Conservation (phyloP, 2,797 vertebrate species). For the Chlorospingus flavigularis region DNA sequence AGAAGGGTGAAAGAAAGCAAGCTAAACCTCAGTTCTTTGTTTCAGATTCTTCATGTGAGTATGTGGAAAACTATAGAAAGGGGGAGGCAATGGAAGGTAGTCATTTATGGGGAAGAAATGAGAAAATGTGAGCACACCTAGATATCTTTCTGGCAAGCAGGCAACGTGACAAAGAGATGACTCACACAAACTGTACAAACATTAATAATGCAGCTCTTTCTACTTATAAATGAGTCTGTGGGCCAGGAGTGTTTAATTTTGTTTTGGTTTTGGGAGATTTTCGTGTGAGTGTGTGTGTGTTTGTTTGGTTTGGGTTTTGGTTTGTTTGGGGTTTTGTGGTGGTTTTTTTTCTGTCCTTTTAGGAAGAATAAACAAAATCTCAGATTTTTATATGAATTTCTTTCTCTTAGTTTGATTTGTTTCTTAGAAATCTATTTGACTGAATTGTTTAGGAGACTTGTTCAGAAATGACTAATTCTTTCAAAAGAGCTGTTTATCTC, state of each 20-base stretch:
- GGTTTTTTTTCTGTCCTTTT: not conserved
- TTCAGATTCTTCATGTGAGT: not conserved
- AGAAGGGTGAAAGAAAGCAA: not conserved
- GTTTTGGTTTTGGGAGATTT: not conserved
- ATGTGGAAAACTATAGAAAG: not conserved
- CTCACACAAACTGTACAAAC: not conserved
- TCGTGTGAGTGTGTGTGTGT: not conserved
- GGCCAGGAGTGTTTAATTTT: rapidly evolving
- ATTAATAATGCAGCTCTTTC: not conserved
- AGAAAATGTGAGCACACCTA: not conserved
- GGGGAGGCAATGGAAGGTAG: not conserved
- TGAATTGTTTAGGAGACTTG: not conserved
- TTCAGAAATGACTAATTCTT: not conserved
- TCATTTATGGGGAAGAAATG: not conserved
- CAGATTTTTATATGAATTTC: not conserved
- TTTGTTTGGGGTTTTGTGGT: not conserved
- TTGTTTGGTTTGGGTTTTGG: not conserved
- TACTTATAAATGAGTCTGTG: not conserved
- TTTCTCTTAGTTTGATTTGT: not conserved
- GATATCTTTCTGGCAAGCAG: not conserved
- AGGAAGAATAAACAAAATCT: not conserved
- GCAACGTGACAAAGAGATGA: not conserved
- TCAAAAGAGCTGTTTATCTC: not conserved
- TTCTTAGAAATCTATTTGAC: not conserved
- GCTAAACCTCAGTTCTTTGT: not conserved